These are phyloP conservation scores for Theonella swinhoei DNA, from an alignment of 37 sponge, comb jelly and placozoan genomes.

Conservation along the genomic window DNA sequence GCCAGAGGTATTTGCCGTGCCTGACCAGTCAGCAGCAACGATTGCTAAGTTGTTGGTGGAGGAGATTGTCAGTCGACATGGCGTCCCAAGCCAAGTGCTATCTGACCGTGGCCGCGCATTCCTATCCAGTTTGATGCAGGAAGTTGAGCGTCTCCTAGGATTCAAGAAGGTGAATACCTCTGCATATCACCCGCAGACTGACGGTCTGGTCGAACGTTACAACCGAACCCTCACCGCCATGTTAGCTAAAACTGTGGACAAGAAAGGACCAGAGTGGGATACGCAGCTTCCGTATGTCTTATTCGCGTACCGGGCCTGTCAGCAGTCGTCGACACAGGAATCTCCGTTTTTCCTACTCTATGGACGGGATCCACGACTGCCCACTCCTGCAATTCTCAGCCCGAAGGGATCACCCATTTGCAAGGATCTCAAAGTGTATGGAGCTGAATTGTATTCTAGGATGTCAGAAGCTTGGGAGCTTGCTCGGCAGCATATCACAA, in stretches of 20 bases:
- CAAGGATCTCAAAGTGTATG: constrained; percentile 1
- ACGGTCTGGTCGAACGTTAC: constrained; percentile 46
- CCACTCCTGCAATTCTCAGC: constrained; percentile 1
- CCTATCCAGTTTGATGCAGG: constrained; percentile 16
- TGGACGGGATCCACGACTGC: constrained; percentile 31
- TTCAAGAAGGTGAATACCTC: too few relatives aligned
- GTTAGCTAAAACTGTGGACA: constrained; percentile 22
- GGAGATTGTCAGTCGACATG: constrained; percentile 31
- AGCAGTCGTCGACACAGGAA: constrained; percentile 16
- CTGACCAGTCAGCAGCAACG: too few relatives aligned
- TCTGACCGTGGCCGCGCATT: constrained; percentile 40
- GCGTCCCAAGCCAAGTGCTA: constrained; percentile 21
- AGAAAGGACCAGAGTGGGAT: constrained; percentile 22
- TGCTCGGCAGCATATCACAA: too few relatives aligned
- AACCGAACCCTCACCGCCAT: constrained; percentile 22
- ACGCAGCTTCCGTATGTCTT: too few relatives aligned
- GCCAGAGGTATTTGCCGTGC: too few relatives aligned
- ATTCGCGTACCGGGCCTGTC: too few relatives aligned
- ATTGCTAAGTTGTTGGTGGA: constrained; percentile 46
- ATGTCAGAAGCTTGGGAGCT: constrained; percentile 8
- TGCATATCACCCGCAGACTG: too few relatives aligned
- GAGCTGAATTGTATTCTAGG: background rate
- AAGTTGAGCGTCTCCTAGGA: too few relatives aligned
- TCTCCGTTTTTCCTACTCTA: constrained; percentile 36
- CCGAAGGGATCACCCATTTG: background rate